phyloP scores from a whole-genome alignment of 2,888 invertebrate genomes.

The Macaria notata region DNA sequence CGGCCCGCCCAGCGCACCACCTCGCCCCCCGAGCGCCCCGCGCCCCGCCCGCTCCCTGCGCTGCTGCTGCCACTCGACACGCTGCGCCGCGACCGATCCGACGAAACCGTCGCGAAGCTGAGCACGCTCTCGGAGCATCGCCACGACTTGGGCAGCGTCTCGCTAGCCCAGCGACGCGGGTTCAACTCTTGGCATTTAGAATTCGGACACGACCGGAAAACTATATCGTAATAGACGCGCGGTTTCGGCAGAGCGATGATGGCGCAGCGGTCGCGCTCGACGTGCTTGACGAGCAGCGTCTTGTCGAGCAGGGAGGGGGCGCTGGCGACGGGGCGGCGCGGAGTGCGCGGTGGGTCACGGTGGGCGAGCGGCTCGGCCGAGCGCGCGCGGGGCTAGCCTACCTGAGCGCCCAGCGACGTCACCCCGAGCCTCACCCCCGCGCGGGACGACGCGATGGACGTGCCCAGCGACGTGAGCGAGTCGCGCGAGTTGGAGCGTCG shows the following conservation, averaged over 20 bases:
- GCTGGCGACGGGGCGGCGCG: conserved; percentile 59
- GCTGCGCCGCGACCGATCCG: conserved; percentile 58
- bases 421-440: conserved; percentile 89
- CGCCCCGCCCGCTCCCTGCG: conserved; percentile 38
- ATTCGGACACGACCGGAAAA: conserved; percentile 52
- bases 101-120: conserved; percentile 54
- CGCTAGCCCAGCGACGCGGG: conserved; percentile 69
- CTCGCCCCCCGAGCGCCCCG: conserved; percentile 57
- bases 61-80: conserved; percentile 54
- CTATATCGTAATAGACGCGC: conserved; percentile 68
- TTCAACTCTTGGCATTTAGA: conserved; percentile 53
- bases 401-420: conserved; percentile 85
- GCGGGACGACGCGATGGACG: conserved; percentile 83
- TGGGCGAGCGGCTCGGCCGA: conserved; percentile 68
- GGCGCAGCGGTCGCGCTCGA: conserved; percentile 72
- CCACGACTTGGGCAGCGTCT: conserved; percentile 71
- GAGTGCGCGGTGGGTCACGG: conserved; percentile 50
- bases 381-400: conserved; percentile 83
- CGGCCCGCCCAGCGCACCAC: conserved; percentile 72
- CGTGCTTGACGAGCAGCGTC: conserved; percentile 69
- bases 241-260: conserved; percentile 73
- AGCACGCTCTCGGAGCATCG: conserved; percentile 72
- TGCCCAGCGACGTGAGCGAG: conserved; percentile 87
- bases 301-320: conserved; percentile 70
- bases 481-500: conserved; percentile 92